Evolutionary conservation across 2,888 invertebrate genomes (phyloP).

Genomic region (Spatulosminthurus flaviceps): DNA sequence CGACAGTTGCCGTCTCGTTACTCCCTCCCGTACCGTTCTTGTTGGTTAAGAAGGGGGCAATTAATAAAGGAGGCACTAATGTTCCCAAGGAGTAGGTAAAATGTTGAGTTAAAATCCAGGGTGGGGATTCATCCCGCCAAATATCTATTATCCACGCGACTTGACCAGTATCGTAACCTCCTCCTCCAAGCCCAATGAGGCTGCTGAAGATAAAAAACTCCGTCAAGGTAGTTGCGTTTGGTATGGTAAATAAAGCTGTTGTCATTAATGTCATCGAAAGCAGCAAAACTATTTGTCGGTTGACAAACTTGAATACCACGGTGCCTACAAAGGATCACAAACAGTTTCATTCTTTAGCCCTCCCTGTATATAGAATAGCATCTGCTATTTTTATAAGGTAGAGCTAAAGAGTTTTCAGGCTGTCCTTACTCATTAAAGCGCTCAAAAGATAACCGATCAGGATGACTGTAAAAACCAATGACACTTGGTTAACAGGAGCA

Average conservation of each 20-base stretch:
- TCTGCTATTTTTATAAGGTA: not conserved
- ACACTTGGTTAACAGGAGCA: conserved; percentile 50
- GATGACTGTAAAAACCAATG: conserved; percentile 52
- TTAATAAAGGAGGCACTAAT: conserved; percentile 42
- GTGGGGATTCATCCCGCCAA: conserved; percentile 49
- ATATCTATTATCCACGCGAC: conserved; percentile 57
- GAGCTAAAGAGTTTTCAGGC: not conserved
- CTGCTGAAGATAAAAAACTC: conserved; percentile 46
- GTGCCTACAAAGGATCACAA: not conserved
- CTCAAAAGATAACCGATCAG: conserved; percentile 48
- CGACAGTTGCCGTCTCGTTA: not conserved
- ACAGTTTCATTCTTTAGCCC: not conserved
- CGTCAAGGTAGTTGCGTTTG: not conserved
- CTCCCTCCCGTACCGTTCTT: not conserved
- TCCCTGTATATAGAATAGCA: not conserved
- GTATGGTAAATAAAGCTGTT: not conserved
- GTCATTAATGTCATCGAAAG: not conserved
- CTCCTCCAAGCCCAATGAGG: conserved; percentile 48
- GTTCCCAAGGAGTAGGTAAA: conserved; percentile 52
- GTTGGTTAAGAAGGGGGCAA: conserved; percentile 48
- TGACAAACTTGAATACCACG: not conserved
- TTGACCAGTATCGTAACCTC: conserved; percentile 54
- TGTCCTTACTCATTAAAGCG: conserved; percentile 50
- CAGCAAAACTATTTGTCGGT: not conserved
- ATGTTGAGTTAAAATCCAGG: conserved; percentile 54